These are phyloP conservation scores for Ibidorhyncha struthersii DNA, from an alignment of 2,113 vertebrate genomes.

Conservation along the genomic window DNA sequence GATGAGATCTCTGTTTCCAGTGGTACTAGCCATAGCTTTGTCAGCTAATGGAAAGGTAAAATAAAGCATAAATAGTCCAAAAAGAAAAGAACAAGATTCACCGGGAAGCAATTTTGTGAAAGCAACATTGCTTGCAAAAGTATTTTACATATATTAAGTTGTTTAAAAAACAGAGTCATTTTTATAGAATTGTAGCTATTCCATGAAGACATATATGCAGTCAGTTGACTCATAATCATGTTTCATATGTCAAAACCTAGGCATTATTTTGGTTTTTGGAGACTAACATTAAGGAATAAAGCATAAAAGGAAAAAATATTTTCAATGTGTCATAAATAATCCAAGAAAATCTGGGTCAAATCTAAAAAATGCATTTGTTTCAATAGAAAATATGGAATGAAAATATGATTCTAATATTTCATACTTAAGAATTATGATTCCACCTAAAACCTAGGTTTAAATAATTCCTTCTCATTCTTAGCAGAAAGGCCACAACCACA, in stretches of 20 bases:
- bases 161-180: background rate
- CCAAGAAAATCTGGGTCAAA: background rate
- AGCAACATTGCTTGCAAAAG: background rate
- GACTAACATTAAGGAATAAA: background rate
- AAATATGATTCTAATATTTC: background rate
- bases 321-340: background rate
- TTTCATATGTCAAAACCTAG: background rate
- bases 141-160: background rate
- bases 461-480: background rate
- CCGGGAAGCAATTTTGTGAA: background rate
- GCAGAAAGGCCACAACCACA: background rate
- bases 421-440: background rate
- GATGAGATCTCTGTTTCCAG: background rate
- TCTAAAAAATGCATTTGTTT: background rate
- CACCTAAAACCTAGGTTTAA: background rate
- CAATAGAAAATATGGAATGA: background rate
- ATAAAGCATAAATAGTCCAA: background rate
- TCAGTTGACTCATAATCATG: background rate
- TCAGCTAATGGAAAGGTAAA: background rate
- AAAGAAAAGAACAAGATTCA: background rate
- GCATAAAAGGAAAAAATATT: background rate
- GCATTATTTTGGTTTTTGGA: background rate
- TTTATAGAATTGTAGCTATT: background rate
- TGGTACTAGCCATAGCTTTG: background rate
- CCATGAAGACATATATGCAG: background rate